Conservation (phyloP, 2,113 vertebrate genomes). For the Maccullochella peelii region DNA sequence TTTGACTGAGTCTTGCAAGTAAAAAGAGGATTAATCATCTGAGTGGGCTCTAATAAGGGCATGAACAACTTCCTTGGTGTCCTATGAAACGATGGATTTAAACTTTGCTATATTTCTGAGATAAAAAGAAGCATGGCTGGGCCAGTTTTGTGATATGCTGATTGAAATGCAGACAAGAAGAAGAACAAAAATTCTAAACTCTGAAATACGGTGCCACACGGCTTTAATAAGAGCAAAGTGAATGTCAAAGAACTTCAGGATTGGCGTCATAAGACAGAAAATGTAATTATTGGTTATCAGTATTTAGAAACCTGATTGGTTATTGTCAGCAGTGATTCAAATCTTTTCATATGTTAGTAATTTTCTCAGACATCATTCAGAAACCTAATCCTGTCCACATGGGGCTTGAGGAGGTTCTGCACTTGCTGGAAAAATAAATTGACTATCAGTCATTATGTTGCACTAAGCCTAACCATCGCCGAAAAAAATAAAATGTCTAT, state of each 20-base stretch:
- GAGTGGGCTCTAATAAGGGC: slow-evolving; percentile 1
- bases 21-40: slow-evolving; percentile 5
- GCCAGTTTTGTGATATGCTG: slow-evolving; percentile 15
- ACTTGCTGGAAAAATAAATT: neutral
- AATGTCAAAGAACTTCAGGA: slow-evolving; percentile 21
- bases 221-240: slow-evolving; percentile 8
- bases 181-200: neutral
- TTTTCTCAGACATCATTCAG: slow-evolving; percentile 19
- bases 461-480: slow-evolving; percentile 5
- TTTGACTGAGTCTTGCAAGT: neutral
- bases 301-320: slow-evolving; percentile 16
- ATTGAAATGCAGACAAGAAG: slow-evolving; percentile 42
- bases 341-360: slow-evolving; percentile 15
- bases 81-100: neutral
- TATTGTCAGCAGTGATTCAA: neutral
- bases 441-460: slow-evolving; percentile 36
- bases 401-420: neutral
- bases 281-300: no score
- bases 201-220: neutral
- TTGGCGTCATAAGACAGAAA: no score
- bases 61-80: neutral
- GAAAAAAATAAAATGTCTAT: neutral
- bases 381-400: slow-evolving; percentile 9
- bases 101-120: neutral
- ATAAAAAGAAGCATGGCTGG: slow-evolving; percentile 23